phyloP scores from a whole-genome alignment of 2,113 vertebrate genomes.

The Perca schrenkii region DNA sequence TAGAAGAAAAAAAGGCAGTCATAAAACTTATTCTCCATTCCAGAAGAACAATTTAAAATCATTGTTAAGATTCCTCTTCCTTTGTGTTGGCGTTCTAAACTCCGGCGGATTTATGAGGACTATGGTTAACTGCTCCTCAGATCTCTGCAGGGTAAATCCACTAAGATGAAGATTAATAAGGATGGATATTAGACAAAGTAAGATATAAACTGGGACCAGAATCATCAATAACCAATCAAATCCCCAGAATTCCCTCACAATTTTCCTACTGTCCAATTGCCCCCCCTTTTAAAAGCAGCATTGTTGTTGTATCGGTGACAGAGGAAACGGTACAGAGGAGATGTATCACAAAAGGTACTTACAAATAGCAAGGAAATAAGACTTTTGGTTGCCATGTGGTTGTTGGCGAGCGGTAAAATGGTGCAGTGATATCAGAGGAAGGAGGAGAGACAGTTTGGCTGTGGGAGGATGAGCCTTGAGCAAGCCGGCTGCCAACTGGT shows the following conservation, averaged over 20 bases:
- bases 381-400: background rate
- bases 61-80: too few relatives aligned
- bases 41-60: too few relatives aligned
- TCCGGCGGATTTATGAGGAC: too few relatives aligned
- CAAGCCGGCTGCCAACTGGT: conserved; percentile 17
- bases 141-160: too few relatives aligned
- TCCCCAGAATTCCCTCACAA: background rate
- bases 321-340: background rate
- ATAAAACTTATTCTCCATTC: too few relatives aligned
- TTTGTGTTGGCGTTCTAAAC: too few relatives aligned
- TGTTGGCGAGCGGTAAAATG: background rate
- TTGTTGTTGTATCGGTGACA: background rate
- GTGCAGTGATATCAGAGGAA: conserved; percentile 19
- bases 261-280: background rate
- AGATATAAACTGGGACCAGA: background rate
- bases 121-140: too few relatives aligned
- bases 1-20: too few relatives aligned
- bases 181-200: too few relatives aligned
- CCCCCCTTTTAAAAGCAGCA: background rate
- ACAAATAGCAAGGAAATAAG: background rate
- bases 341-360: background rate
- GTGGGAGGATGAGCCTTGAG: conserved; percentile 28
- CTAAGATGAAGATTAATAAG: too few relatives aligned
- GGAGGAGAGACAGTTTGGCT: conserved; percentile 18
- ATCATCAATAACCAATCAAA: background rate